These are phyloP conservation scores for Antheraea yamamai DNA, from an alignment of 2,888 invertebrate genomes.

Conservation along the genomic window DNA sequence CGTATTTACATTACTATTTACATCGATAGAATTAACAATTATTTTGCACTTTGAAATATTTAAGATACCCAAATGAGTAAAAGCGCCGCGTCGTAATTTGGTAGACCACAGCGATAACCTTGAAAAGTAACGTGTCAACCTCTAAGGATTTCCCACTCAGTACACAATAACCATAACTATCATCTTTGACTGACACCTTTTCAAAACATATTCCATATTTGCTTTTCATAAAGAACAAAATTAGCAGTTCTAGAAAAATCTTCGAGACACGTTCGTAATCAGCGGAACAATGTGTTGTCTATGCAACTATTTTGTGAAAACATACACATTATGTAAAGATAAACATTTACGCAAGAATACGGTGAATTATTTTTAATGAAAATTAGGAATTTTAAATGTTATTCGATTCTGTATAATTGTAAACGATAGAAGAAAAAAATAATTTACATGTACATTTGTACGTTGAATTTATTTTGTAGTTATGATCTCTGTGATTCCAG, in stretches of 20 bases:
- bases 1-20: too few species aligned
- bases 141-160: not conserved
- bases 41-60: not conserved
- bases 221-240: not conserved
- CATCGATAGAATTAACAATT: too few species aligned
- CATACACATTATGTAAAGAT: not conserved
- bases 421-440: too few species aligned
- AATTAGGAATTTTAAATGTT: not conserved
- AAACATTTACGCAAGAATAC: not conserved
- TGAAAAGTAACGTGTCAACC: not conserved
- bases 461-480: too few species aligned
- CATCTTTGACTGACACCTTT: conserved; percentile 7
- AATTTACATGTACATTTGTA: too few species aligned
- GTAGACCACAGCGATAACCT: not conserved
- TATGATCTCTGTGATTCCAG: too few species aligned
- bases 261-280: not conserved
- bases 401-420: too few species aligned
- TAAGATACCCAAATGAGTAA: not conserved
- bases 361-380: not conserved
- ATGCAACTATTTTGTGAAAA: not conserved
- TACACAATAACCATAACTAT: conserved; percentile 4
- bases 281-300: not conserved
- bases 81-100: not conserved
- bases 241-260: conserved; percentile 4
- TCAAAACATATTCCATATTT: not conserved